Evolutionary conservation across 2,888 invertebrate genomes (phyloP).

Genomic region (Ligdia adustata): DNA sequence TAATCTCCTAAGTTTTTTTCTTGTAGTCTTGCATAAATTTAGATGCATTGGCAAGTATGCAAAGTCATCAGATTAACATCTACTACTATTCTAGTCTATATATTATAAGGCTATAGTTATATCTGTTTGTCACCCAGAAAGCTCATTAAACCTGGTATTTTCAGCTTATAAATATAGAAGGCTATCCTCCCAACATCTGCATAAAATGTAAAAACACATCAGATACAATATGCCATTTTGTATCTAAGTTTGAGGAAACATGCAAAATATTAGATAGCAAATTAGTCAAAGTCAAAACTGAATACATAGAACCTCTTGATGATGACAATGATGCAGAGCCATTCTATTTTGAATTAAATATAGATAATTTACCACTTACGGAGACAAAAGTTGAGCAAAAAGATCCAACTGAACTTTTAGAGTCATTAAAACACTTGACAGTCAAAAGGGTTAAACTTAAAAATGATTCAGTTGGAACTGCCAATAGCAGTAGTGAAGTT

Average conservation of each 20-base stretch:
- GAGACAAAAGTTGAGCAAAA: neutral
- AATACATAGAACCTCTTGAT: neutral
- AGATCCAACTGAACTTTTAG: slow-evolving; percentile 1
- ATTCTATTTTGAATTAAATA: neutral
- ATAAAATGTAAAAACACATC: slow-evolving; percentile 6
- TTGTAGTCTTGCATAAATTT: no score
- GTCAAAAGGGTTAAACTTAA: slow-evolving; percentile 8
- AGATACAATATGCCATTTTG: slow-evolving; percentile 7
- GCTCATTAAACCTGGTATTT: no score
- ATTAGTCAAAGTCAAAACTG: slow-evolving; percentile 8
- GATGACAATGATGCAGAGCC: neutral
- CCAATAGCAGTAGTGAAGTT: neutral
- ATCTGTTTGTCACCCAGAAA: no score
- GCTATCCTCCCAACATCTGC: slow-evolving; percentile 14
- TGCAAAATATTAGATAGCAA: slow-evolving; percentile 3
- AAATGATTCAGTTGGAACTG: neutral
- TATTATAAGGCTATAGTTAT: no score
- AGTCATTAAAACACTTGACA: slow-evolving; percentile 4
- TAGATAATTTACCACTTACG: neutral
- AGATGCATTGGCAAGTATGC: no score
- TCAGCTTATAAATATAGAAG: slow-evolving; percentile 13
- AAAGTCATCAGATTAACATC: no score
- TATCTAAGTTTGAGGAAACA: slow-evolving; percentile 5
- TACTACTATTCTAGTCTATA: no score
- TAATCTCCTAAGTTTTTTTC: no score